Evolutionary conservation across 2,888 invertebrate species (phyloP).

Genomic region (Alcis repandata): DNA sequence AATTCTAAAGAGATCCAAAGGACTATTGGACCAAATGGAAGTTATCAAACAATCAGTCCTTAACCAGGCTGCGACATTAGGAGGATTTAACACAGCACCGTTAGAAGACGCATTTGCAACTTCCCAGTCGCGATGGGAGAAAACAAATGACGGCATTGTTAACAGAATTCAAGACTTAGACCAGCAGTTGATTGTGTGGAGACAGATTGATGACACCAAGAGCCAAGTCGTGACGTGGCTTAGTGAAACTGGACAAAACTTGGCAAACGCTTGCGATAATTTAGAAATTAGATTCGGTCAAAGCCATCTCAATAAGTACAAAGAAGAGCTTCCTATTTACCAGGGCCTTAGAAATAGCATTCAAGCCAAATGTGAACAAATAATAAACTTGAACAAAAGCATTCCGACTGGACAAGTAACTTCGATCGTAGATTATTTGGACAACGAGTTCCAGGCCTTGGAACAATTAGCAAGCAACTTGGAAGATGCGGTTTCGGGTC

Average conservation of each 20-base stretch:
- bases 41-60: constrained; percentile 90
- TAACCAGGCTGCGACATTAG: constrained; percentile 89
- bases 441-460: constrained; percentile 92
- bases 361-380: constrained; percentile 92
- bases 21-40: constrained; percentile 92
- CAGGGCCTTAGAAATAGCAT: constrained; percentile 92
- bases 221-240: constrained; percentile 94
- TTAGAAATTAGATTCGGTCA: constrained; percentile 94
- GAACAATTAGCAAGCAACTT: constrained; percentile 91
- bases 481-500: constrained; percentile 90
- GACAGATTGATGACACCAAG: constrained; percentile 95
- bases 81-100: constrained; percentile 88
- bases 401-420: constrained; percentile 90
- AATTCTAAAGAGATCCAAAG: constrained; percentile 91
- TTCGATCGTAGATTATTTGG: constrained; percentile 89
- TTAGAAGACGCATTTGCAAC: constrained; percentile 87
- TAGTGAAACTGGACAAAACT: constrained; percentile 91
- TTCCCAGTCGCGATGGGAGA: constrained; percentile 90
- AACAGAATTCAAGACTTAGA: constrained; percentile 93
- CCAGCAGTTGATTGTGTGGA: constrained; percentile 96
- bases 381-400: constrained; percentile 91
- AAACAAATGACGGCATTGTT: constrained; percentile 89
- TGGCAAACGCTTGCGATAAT: constrained; percentile 92
- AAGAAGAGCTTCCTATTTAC: constrained; percentile 93
- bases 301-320: constrained; percentile 92